These are phyloP conservation scores for Rhynchophorus ferrugineus DNA, from an alignment of 1,140 invertebrate genomes.

Conservation along the genomic window DNA sequence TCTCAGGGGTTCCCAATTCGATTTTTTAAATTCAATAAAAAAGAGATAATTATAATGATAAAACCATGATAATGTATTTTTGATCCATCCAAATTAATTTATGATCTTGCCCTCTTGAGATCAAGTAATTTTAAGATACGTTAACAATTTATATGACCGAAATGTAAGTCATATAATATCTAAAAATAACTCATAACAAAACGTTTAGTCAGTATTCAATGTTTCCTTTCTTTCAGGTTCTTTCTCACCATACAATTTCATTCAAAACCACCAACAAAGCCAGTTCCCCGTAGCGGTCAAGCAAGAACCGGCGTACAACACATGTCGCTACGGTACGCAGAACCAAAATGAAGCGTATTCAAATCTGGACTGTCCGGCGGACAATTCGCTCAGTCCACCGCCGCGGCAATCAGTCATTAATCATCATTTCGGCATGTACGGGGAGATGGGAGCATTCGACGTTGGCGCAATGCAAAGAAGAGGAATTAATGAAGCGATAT, in stretches of 20 bases:
- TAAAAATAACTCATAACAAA: too few relatives aligned
- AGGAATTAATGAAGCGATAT: constrained; percentile 16
- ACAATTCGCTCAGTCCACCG: constrained; percentile 21
- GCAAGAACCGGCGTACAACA: constrained; percentile 18
- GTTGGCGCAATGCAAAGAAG: constrained; percentile 5
- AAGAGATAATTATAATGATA: too few relatives aligned
- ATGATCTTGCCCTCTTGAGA: too few relatives aligned
- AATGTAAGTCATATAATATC: too few relatives aligned
- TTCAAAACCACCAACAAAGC: constrained; percentile 2
- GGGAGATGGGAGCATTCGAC: constrained; percentile 9
- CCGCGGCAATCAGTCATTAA: constrained; percentile 6
- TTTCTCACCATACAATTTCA: constrained; percentile 11
- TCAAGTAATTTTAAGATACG: too few relatives aligned
- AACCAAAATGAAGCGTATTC: constrained; percentile 22
- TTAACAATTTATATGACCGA: too few relatives aligned
- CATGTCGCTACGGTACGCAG: constrained; percentile 16
- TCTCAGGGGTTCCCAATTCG: too few relatives aligned
- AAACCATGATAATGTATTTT: too few relatives aligned
- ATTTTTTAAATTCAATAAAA: too few relatives aligned
- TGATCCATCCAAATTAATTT: too few relatives aligned
- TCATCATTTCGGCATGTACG: constrained; percentile 16
- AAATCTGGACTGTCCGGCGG: constrained; percentile 11
- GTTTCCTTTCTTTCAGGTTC: constrained; percentile 3
- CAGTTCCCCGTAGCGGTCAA: constrained; percentile 11
- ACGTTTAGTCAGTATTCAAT: too few relatives aligned